Percentiles rank a stretch among this genome's conserved stretches.
Conservation (phyloP, 2,888 invertebrate genomes). For the Dynastes maya region DNA sequence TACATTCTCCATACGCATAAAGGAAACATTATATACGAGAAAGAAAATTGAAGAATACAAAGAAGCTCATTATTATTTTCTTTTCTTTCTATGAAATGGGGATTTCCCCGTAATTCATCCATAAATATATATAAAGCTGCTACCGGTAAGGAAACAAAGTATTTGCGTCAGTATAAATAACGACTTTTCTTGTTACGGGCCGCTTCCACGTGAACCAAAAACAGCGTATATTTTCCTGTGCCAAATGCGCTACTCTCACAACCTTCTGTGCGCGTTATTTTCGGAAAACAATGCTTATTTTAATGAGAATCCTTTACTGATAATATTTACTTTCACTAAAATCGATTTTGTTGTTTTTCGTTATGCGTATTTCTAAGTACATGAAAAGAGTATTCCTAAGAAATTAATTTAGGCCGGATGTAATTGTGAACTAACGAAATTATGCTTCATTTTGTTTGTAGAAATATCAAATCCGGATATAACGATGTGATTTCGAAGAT, state of each 20-base stretch:
- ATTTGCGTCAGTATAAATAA: neutral
- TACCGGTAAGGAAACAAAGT: neutral
- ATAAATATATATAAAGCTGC: neutral
- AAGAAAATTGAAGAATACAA: no score
- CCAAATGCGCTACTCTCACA: neutral
- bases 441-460: no score
- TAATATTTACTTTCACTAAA: neutral
- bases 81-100: neutral
- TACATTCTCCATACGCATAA: no score
- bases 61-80: neutral
- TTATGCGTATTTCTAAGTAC: no score
- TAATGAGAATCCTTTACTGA: neutral
- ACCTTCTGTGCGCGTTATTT: neutral
- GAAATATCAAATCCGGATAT: no score
- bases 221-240: neutral
- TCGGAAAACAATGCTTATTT: neutral
- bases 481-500: no score
- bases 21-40: neutral
- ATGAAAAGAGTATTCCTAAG: no score
- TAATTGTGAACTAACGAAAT: no score
- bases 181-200: neutral
- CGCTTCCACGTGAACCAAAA: neutral
- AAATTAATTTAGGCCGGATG: no score
- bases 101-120: slow-evolving; percentile 3
- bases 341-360: no score